phyloP scores from a whole-genome alignment of 2,888 invertebrate genomes.

The Drosophila fungiperda region DNA sequence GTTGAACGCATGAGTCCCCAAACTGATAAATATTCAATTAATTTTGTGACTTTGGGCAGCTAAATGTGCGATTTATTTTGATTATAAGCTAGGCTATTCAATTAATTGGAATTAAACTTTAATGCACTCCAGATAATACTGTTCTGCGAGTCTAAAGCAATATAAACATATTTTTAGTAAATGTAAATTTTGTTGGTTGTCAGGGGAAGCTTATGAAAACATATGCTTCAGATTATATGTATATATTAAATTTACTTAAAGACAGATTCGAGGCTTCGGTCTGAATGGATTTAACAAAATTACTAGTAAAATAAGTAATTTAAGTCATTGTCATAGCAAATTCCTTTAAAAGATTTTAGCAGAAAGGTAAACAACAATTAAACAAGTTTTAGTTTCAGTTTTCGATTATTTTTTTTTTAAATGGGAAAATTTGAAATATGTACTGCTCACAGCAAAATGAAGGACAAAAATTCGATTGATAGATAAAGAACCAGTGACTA shows the following conservation, averaged over 20 bases:
- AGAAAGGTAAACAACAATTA: neutral
- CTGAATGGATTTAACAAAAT: neutral
- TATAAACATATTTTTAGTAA: too few relatives aligned
- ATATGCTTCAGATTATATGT: neutral
- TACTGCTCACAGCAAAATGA: too few relatives aligned
- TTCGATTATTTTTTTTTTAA: too few relatives aligned
- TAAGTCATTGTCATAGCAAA: fast-evolving
- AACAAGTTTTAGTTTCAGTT: too few relatives aligned
- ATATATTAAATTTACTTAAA: neutral
- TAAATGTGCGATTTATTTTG: constrained; percentile 41
- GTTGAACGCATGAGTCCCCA: constrained; percentile 36
- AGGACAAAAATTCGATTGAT: too few relatives aligned
- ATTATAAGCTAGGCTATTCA: constrained; percentile 28
- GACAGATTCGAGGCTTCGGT: neutral
- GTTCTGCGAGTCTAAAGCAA: neutral
- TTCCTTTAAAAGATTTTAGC: neutral
- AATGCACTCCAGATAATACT: neutral
- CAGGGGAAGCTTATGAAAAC: neutral
- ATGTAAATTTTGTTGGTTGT: neutral
- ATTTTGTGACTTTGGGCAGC: constrained; percentile 3
- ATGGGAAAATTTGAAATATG: too few relatives aligned
- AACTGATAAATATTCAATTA: constrained; percentile 59
- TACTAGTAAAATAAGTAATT: neutral
- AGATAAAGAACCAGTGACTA: too few relatives aligned
- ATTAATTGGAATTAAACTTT: constrained; percentile 38